Conservation (phyloP, 2,888 invertebrate genomes). For the Clostera curtula region DNA sequence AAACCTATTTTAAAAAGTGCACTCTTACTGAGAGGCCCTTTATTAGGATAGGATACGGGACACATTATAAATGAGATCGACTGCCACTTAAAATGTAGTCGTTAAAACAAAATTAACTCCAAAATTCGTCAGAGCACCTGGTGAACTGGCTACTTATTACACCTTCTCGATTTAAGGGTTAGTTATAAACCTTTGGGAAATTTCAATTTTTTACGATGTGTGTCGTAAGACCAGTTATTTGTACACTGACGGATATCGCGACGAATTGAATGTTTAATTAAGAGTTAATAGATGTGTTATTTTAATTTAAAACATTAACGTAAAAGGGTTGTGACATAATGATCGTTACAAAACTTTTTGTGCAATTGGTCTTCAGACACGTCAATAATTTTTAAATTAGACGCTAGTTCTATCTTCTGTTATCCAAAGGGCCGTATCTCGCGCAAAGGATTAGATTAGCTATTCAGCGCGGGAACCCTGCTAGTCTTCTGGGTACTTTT, state of each 20-base stretch:
- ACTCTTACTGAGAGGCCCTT: too few species aligned
- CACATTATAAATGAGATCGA: too few species aligned
- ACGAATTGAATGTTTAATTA: neutral
- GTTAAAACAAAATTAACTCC: too few species aligned
- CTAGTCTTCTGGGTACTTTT: too few species aligned
- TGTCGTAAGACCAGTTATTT: neutral
- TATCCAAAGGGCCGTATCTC: too few species aligned
- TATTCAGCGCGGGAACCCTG: too few species aligned
- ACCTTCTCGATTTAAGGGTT: neutral
- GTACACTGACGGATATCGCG: neutral
- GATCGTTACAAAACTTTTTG: slow-evolving; percentile 21
- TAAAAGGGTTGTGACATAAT: slow-evolving; percentile 17
- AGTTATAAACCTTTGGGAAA: slow-evolving; percentile 1
- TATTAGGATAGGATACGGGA: too few species aligned
- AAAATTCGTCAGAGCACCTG: slow-evolving; percentile 5
- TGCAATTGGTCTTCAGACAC: slow-evolving; percentile 21
- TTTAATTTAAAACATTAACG: slow-evolving; percentile 1
- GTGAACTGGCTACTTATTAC: neutral
- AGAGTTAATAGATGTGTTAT: neutral
- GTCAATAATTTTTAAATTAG: too few species aligned
- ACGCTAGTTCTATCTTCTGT: too few species aligned
- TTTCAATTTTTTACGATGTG: neutral
- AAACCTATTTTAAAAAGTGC: too few species aligned
- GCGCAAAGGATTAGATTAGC: too few species aligned
- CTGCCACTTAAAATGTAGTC: too few species aligned